A percentile compares a stretch with the other conserved stretches of the same genome.
Conservation (phyloP, 2,888 invertebrate genomes). For the Orchesellides sinensis region DNA sequence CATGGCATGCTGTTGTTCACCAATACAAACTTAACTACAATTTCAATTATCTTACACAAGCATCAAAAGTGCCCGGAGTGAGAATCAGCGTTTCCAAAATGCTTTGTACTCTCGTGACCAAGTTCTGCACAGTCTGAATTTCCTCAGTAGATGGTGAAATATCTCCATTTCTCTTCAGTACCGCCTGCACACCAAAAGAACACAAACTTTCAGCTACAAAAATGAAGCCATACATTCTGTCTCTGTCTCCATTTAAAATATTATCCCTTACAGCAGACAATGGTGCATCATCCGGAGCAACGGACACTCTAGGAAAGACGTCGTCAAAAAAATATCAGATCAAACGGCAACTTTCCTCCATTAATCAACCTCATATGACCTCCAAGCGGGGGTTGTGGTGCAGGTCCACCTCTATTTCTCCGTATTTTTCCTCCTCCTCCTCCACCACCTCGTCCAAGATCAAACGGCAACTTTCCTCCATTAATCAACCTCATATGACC, state of each 20-base stretch:
- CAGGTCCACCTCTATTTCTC: constrained; percentile 77
- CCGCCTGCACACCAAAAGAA: constrained; percentile 81
- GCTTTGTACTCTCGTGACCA: constrained; percentile 96
- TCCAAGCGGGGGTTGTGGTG: constrained; percentile 77
- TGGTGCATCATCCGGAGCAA: constrained; percentile 89
- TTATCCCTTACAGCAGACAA: constrained; percentile 88
- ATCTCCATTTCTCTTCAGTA: constrained; percentile 94
- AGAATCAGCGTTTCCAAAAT: constrained; percentile 96
- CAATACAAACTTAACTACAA: background rate
- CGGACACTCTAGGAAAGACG: constrained; percentile 90
- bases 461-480: constrained; percentile 84
- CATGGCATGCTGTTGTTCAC: too few relatives aligned
- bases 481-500: constrained; percentile 60
- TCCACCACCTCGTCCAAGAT: constrained; percentile 82
- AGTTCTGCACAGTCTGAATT: constrained; percentile 93
- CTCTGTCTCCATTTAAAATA: too few relatives aligned
- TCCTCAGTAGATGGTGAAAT: constrained; percentile 93
- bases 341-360: constrained; percentile 84
- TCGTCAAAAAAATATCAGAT: constrained; percentile 91
- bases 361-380: constrained; percentile 60
- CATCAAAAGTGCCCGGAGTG: constrained; percentile 94
- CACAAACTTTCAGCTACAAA: background rate
- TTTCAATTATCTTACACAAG: constrained; percentile 86
- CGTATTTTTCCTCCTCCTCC: constrained; percentile 82
- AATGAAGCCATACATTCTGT: background rate